A percentile compares a stretch with the other conserved stretches of the same genome.
Evolutionary conservation across 2,888 invertebrate species (phyloP).

Genomic region (Agonum fuliginosum): DNA sequence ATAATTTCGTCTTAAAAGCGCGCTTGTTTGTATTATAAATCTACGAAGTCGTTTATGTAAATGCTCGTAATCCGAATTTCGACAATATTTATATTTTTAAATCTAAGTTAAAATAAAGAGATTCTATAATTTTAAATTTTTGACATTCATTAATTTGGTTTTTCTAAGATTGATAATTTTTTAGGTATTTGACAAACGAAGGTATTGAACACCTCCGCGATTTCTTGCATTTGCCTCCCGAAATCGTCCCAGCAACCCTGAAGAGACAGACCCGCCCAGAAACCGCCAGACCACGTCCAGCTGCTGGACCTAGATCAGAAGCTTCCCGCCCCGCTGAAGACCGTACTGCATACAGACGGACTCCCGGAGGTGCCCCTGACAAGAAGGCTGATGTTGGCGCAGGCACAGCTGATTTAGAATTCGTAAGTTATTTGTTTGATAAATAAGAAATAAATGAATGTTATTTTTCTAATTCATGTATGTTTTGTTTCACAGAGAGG

Average conservation of each 20-base stretch:
- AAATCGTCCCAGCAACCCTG: conserved; percentile 98
- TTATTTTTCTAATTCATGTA: no score
- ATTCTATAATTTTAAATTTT: no score
- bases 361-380: conserved; percentile 83
- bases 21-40: not conserved
- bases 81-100: conserved; percentile 20
- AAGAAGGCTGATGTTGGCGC: conserved; percentile 98
- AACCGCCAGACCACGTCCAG: conserved; percentile 86
- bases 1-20: not conserved
- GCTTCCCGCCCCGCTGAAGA: conserved; percentile 86
- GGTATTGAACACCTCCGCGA: conserved; percentile 97
- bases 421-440: conserved; percentile 74
- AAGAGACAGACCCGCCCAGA: conserved; percentile 93
- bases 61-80: conserved; percentile 33
- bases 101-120: not conserved
- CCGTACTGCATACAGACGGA: conserved; percentile 87
- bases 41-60: not conserved
- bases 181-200: conserved; percentile 94
- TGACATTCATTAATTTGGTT: no score
- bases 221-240: conserved; percentile 96
- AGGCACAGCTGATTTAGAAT: conserved; percentile 94
- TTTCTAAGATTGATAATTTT: no score
- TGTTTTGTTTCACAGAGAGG: conserved; percentile 80
- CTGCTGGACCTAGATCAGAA: conserved; percentile 81
- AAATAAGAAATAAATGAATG: not conserved